Evolutionary conservation across 2,888 invertebrate species (phyloP).

Genomic region (Diarsia dahlii): DNA sequence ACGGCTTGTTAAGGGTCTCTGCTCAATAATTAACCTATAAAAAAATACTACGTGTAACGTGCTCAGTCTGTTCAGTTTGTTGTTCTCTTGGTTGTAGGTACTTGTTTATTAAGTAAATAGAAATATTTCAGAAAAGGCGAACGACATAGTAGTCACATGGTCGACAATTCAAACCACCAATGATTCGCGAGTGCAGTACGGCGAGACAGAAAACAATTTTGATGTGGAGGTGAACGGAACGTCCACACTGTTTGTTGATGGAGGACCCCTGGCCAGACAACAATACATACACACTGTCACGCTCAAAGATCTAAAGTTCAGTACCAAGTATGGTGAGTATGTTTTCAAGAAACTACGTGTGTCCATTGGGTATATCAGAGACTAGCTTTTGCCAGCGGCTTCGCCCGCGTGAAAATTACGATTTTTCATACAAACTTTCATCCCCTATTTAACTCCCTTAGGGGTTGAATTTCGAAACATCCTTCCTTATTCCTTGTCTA

Average conservation of each 20-base stretch:
- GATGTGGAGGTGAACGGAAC: slow-evolving; percentile 3
- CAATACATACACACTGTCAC: slow-evolving; percentile 15
- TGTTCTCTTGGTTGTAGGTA: not conserved
- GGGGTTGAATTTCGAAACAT: too few species aligned
- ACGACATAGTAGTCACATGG: slow-evolving; percentile 90
- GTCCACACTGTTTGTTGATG: slow-evolving; percentile 11
- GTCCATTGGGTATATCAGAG: too few species aligned
- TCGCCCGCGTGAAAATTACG: too few species aligned
- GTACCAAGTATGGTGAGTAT: slow-evolving; percentile 7
- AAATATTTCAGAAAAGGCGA: slow-evolving; percentile 81
- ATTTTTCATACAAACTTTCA: too few species aligned
- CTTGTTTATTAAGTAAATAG: not conserved
- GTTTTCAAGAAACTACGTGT: not conserved
- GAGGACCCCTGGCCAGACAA: not conserved
- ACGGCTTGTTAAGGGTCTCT: not conserved
- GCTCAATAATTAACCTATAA: not conserved
- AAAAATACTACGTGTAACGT: not conserved
- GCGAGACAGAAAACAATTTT: not conserved
- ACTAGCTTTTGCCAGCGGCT: too few species aligned
- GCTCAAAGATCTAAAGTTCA: slow-evolving; percentile 12
- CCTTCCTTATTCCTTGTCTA: too few species aligned
- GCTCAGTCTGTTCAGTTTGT: not conserved
- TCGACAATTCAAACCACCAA: slow-evolving; percentile 5
- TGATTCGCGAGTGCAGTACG: slow-evolving; percentile 11
- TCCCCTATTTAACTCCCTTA: too few species aligned